phyloP scores from a whole-genome alignment of 2,797 vertebrate genomes.

The Coranthus polyacanthus region DNA sequence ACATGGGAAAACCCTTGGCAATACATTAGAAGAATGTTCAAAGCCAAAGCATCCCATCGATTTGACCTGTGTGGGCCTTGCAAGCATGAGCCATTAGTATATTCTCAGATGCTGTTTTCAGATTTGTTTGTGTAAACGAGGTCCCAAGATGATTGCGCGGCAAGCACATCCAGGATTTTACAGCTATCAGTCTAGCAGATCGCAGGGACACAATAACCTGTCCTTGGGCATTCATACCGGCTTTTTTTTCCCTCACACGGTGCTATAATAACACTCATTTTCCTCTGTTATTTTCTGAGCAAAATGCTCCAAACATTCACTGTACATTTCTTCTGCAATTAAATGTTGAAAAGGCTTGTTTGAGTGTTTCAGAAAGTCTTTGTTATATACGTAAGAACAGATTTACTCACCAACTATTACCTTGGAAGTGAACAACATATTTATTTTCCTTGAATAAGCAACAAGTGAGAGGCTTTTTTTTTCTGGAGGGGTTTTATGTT shows the following conservation, averaged over 20 bases:
- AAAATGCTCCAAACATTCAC: conserved; percentile 31
- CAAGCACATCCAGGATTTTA: conserved; percentile 65
- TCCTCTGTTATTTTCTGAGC: conserved; percentile 28
- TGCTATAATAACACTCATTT: conserved; percentile 47
- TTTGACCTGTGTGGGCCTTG: conserved; percentile 85
- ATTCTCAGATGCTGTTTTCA: conserved; percentile 75
- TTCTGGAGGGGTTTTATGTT: conserved; percentile 39
- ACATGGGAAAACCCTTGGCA: conserved; percentile 82
- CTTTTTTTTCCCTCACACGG: not conserved
- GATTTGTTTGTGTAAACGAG: conserved; percentile 81
- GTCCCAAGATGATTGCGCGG: conserved; percentile 73
- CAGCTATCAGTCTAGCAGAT: conserved; percentile 64
- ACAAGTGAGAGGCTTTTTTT: conserved; percentile 3
- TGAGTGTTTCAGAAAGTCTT: conserved; percentile 25
- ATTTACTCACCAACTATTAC: conserved; percentile 19
- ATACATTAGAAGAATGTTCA: conserved; percentile 78
- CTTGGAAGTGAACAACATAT: conserved; percentile 19
- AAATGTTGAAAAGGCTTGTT: conserved; percentile 35
- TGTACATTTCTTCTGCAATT: conserved; percentile 36
- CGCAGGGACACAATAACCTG: conserved; percentile 72
- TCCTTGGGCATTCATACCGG: conserved; percentile 71
- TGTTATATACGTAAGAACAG: conserved; percentile 31
- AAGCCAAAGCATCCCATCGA: conserved; percentile 80
- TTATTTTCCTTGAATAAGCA: conserved; percentile 24
- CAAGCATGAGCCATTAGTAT: conserved; percentile 81